These are phyloP conservation scores for Branchellion lobata DNA, from an alignment of 2,888 invertebrate genomes.

Conservation along the genomic window DNA sequence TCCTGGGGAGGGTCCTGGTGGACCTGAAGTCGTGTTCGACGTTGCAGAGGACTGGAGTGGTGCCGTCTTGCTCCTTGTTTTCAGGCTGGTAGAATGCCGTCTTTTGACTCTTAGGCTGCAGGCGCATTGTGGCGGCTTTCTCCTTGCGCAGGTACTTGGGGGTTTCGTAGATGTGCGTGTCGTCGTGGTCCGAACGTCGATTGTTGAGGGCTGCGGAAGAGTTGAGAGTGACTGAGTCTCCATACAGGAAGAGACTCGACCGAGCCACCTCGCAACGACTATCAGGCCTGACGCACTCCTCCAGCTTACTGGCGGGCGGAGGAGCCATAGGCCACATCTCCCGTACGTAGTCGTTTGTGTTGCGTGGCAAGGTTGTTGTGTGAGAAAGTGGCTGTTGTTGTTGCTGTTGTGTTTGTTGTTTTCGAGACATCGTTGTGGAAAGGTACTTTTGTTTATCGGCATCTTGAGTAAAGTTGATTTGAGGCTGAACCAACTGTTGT, in stretches of 20 bases:
- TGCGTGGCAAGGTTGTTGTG: not conserved
- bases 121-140: constrained; percentile 47
- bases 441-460: constrained; percentile 1
- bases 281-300: constrained; percentile 33
- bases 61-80: not conserved
- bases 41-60: not conserved
- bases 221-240: constrained; percentile 46
- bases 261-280: constrained; percentile 31
- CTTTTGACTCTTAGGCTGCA: constrained; percentile 33
- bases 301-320: constrained; percentile 38
- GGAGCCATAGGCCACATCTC: constrained; percentile 48
- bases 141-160: constrained; percentile 46
- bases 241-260: constrained; percentile 44
- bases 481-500: constrained; percentile 13
- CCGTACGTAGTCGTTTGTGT: constrained; percentile 45
- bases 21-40: constrained; percentile 5
- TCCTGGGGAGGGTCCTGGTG: not conserved
- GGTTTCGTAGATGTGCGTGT: constrained; percentile 48
- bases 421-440: not conserved
- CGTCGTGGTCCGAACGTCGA: constrained; percentile 19
- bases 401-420: not conserved
- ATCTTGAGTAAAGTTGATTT: constrained; percentile 25
- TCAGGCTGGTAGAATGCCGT: not conserved
- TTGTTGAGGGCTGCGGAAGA: constrained; percentile 14
- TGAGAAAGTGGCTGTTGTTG: not conserved